A percentile compares a stretch with the other conserved stretches of the same genome.
Evolutionary conservation across 2,888 invertebrate species (phyloP).

Genomic region (Phrixothrix hirtus): DNA sequence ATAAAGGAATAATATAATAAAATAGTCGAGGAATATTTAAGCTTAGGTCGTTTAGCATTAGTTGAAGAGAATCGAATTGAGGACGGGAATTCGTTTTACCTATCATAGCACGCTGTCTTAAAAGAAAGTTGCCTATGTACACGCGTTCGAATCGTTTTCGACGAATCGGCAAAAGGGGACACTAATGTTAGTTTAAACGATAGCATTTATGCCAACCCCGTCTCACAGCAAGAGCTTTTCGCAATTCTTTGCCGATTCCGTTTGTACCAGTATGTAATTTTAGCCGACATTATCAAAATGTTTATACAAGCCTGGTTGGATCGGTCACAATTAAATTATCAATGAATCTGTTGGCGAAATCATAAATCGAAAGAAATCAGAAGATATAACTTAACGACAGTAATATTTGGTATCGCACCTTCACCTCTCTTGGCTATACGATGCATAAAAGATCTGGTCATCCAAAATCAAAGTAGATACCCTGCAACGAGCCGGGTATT

Average conservation of each 20-base stretch:
- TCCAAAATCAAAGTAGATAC: background rate
- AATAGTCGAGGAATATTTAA: too few species aligned
- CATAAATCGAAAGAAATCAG: background rate
- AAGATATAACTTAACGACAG: constrained; percentile 10
- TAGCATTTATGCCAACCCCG: background rate
- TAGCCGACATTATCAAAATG: background rate
- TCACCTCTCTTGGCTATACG: constrained; percentile 12
- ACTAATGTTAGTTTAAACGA: background rate
- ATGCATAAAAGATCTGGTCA: constrained; percentile 19
- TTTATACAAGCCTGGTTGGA: background rate
- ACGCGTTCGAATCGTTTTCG: too few species aligned
- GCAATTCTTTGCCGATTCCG: background rate
- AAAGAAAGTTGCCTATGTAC: too few species aligned
- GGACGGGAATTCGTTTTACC: too few species aligned
- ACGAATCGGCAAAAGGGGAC: background rate
- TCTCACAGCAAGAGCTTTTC: background rate
- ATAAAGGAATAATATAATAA: too few species aligned
- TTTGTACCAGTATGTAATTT: background rate
- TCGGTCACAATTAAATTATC: background rate
- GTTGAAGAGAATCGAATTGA: too few species aligned
- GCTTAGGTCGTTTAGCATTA: too few species aligned
- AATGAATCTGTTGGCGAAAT: background rate
- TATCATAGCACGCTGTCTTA: too few species aligned
- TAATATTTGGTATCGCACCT: constrained; percentile 16
- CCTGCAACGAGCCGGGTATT: constrained; percentile 16